These are phyloP conservation scores for Heliothis virescens DNA, from an alignment of 1,140 invertebrate genomes.

Conservation along the genomic window DNA sequence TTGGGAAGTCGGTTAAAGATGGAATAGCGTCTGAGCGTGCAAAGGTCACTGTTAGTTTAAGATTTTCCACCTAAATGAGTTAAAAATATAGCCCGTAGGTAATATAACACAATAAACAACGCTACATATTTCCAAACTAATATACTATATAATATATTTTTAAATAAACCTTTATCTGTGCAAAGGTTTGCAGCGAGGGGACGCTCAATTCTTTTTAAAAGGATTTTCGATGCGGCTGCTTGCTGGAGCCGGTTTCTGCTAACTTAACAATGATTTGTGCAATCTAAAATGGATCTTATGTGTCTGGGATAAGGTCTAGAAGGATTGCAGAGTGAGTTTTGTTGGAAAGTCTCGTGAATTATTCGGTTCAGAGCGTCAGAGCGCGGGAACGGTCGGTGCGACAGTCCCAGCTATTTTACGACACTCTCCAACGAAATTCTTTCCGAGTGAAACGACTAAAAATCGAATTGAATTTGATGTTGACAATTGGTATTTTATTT, in stretches of 20 bases:
- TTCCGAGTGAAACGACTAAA: slow-evolving; percentile 46
- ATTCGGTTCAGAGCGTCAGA: slow-evolving; percentile 45
- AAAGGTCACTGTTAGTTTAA: too few relatives aligned
- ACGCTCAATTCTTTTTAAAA: slow-evolving; percentile 49
- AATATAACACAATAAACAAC: neutral
- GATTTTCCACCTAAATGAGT: neutral
- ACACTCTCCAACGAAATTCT: slow-evolving; percentile 45
- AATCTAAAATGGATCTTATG: slow-evolving; percentile 37
- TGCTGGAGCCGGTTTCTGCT: slow-evolving; percentile 42
- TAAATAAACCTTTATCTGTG: slow-evolving; percentile 48
- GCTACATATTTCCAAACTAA: slow-evolving; percentile 33
- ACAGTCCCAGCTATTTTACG: slow-evolving; percentile 48
- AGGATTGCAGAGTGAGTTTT: slow-evolving; percentile 6
- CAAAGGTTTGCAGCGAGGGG: slow-evolving; percentile 46
- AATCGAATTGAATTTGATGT: slow-evolving; percentile 50
- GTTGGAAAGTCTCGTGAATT: slow-evolving; percentile 46
- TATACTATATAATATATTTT: slow-evolving; percentile 43
- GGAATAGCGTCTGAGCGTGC: too few relatives aligned
- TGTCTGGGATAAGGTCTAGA: slow-evolving; percentile 18
- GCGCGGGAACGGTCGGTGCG: slow-evolving; percentile 42
- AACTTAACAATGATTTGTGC: slow-evolving; percentile 33
- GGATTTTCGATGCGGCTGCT: slow-evolving; percentile 48
- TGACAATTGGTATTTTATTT: slow-evolving; percentile 49
- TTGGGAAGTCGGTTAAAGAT: too few relatives aligned
- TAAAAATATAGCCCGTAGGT: neutral